Evolutionary conservation across 2,888 invertebrate species (phyloP).

Genomic region (Lumbricus terrestris): DNA sequence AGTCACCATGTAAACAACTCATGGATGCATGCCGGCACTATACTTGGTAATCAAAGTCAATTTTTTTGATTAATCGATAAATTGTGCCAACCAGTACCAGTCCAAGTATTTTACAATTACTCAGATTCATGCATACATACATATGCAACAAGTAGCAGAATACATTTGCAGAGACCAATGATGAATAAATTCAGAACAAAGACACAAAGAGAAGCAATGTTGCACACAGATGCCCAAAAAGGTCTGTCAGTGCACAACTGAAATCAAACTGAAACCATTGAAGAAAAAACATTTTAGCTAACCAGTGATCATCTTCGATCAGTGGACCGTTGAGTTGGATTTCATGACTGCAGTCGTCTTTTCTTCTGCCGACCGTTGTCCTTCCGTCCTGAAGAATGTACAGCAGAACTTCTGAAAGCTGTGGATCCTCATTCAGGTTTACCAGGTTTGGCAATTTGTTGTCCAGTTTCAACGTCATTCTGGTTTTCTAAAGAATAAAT

Average conservation of each 20-base stretch:
- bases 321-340: slow-evolving; percentile 68
- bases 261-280: not conserved
- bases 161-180: not conserved
- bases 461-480: slow-evolving; percentile 62
- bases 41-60: no score
- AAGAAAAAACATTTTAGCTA: slow-evolving; percentile 45
- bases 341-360: slow-evolving; percentile 59
- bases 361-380: slow-evolving; percentile 61
- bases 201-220: not conserved
- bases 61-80: no score
- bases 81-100: no score
- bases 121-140: no score
- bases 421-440: slow-evolving; percentile 69
- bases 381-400: slow-evolving; percentile 63
- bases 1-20: no score
- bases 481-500: slow-evolving; percentile 55
- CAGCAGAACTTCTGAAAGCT: slow-evolving; percentile 66
- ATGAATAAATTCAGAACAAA: not conserved
- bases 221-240: not conserved
- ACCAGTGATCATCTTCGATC: slow-evolving; percentile 68
- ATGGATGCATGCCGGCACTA: no score
- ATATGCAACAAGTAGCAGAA: no score
- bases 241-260: not conserved
- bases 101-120: no score
- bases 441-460: slow-evolving; percentile 64